Evolutionary conservation across 2,113 vertebrate genomes (phyloP).

Genomic region (Pollachius pollachius): DNA sequence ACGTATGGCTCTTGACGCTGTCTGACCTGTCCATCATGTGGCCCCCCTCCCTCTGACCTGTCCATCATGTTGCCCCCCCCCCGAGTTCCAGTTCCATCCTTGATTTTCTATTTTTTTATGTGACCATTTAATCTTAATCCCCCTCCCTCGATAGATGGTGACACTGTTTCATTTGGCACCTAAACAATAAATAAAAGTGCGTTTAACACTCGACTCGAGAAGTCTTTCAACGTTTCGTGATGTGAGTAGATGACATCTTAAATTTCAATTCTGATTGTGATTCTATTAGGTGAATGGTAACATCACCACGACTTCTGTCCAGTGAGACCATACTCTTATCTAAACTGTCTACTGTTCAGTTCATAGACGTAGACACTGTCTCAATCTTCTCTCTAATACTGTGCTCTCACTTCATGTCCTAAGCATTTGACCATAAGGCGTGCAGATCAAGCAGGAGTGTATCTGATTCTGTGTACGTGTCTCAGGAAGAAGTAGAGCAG

Average conservation of each 20-base stretch:
- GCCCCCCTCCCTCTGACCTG: slow-evolving; percentile 39
- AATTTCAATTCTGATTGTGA: too few species aligned
- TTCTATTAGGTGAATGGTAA: too few species aligned
- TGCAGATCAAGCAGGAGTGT: too few species aligned
- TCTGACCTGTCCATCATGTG: slow-evolving; percentile 60
- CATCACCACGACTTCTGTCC: too few species aligned
- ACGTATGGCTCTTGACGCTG: slow-evolving; percentile 61
- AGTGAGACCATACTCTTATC: too few species aligned
- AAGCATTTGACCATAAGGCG: too few species aligned
- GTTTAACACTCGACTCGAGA: slow-evolving; percentile 59
- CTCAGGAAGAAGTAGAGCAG: too few species aligned
- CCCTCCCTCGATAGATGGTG: slow-evolving; percentile 61
- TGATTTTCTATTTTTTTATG: slow-evolving; percentile 80
- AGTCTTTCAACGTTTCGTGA: neutral
- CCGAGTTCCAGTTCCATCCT: slow-evolving; percentile 69
- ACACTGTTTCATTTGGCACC: slow-evolving; percentile 76
- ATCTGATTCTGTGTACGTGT: too few species aligned
- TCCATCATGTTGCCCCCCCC: slow-evolving; percentile 57
- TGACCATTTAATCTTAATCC: slow-evolving; percentile 70
- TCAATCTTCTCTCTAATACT: too few species aligned
- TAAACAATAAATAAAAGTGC: slow-evolving; percentile 77
- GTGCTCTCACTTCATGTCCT: too few species aligned
- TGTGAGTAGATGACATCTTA: neutral
- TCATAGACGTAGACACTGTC: too few species aligned
- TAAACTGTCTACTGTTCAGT: too few species aligned